Base-by-base conservation (phyloP, 2,113 vertebrate species). In the Collichthys lucidus region DNA sequence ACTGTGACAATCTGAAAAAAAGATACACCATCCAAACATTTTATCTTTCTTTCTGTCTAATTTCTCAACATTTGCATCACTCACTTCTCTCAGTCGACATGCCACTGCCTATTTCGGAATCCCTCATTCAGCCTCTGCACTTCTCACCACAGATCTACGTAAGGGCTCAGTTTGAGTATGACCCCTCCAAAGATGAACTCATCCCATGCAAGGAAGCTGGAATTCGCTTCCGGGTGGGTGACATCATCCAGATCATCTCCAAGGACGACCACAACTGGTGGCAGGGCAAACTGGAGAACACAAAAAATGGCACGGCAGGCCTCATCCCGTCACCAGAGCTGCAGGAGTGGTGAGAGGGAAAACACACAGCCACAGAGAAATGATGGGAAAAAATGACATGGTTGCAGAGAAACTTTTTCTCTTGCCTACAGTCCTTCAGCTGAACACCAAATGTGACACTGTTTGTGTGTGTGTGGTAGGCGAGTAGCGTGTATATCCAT, bases 181-280 rank as follows among this genome's bases (percentile, higher is more conserved):
- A 99, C 92, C 98, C 98, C 40, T 93, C 96, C 75, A 98, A 97
- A 92, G 98, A 99, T 88, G 98, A 99, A 93, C 97, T 99, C 90
- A 99, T 99, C 86, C 98, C 98, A 47, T 99, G 98, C 92, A 99
- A 98, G 93, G 98, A 99, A 94, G 98, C 98, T 57, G 98, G 98
- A 70, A 96, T 99, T 87, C 95, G 96, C 82, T 99, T 99, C 96
- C 92, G 96, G 88, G 98, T 99, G 86, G 98, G 98, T 17, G 98
- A 99, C 92, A 97, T 99, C 91, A 98, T 99, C 90, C 98, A 99
- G 95, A 99, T 99, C 84, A 99, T 99, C 93, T 99, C 97, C 94
- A 99, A 99, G 95, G 98, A 99, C 68, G 98, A 99, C 94, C 98
- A 99, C 93, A 99, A 99, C 93, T 99, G 98, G 98, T 99, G 98